Base-by-base conservation (phyloP, 2,888 invertebrate genomes). In the Amphipoea oculea region DNA sequence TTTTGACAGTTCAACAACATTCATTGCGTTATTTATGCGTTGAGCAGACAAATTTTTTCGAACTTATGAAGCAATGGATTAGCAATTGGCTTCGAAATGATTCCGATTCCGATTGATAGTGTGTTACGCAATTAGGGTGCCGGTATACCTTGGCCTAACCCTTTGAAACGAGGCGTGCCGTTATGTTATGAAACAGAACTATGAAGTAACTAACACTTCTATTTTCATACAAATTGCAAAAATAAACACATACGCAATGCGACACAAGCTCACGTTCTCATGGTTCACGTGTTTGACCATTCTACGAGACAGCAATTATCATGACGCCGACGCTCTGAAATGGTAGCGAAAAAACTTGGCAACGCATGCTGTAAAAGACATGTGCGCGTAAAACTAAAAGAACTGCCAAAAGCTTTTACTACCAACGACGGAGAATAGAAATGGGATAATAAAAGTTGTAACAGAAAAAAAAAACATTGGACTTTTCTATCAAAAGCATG, bases 311-410 rank as follows among this genome's bases (percentile, higher is more conserved):
- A 68, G 74, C 63, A 81, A 82, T 62, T 82, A 86, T 65, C 48
- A 69, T 51, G 51, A 66, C 62, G 48, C 51, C 40, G 40, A 75
- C 60, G 40, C 29, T 60, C 14, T 7, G 23, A 60, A 77, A 76
- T 54, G 40, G 14, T 69, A 5, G 29, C 20, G 69, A 79, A 79
- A 85, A 88, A 84, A 73, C 81, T 89, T 89, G 89, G 89, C 89
- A 86, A 57, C 36, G 23, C 45, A 62, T 68, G 14, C 66, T 83
- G 54, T 9, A 45, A 54, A 78, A 78, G 66, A 73, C 73, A 77
- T 80, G 80, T 83, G 79, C 82, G 72, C 84, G 76, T 72, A 17
- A 42, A 54, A 86, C 83, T n/a, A 67, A 86, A 89, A 86, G 86
- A 85, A 78, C 76, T 36, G 7, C 42, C 36, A 7, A 83, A 76